phyloP scores from a whole-genome alignment of 2,797 vertebrate species.

The Calcarius lapponicus region DNA sequence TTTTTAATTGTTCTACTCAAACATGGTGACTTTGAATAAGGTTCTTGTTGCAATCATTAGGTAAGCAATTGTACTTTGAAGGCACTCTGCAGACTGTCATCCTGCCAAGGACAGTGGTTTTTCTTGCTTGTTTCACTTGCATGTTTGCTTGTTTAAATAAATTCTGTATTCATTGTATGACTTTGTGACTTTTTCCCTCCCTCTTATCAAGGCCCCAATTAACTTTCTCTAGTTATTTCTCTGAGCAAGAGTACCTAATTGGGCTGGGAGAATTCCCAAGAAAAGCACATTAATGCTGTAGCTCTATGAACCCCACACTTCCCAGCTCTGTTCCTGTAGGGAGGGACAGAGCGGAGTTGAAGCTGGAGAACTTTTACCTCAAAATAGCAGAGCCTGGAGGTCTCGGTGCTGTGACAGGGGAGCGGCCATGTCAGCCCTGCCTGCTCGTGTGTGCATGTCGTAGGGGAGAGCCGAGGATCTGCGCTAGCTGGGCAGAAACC shows the following conservation, averaged over 20 bases:
- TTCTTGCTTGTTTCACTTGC: background rate
- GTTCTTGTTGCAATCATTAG: background rate
- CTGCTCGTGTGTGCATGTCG: no score
- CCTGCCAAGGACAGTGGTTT: background rate
- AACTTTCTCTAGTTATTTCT: background rate
- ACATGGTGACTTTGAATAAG: background rate
- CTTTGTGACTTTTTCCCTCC: rapidly evolving
- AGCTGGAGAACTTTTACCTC: background rate
- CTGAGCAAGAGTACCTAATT: no score
- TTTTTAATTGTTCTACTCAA: background rate
- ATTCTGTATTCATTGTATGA: background rate
- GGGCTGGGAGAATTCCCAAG: background rate
- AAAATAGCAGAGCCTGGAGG: background rate
- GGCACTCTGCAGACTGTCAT: background rate
- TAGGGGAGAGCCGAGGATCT: background rate
- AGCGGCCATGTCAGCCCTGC: background rate
- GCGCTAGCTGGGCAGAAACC: background rate
- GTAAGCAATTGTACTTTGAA: background rate
- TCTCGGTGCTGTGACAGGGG: background rate
- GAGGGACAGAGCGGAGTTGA: rapidly evolving
- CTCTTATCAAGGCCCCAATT: background rate
- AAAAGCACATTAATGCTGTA: background rate
- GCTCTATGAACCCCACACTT: rapidly evolving
- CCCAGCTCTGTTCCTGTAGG: background rate
- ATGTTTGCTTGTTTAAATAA: slow-evolving; percentile 16